Evolutionary conservation across 2,797 vertebrate genomes (phyloP), one percentile per base, ranked within the genome.

Genomic region (Podargus strigoides): DNA sequence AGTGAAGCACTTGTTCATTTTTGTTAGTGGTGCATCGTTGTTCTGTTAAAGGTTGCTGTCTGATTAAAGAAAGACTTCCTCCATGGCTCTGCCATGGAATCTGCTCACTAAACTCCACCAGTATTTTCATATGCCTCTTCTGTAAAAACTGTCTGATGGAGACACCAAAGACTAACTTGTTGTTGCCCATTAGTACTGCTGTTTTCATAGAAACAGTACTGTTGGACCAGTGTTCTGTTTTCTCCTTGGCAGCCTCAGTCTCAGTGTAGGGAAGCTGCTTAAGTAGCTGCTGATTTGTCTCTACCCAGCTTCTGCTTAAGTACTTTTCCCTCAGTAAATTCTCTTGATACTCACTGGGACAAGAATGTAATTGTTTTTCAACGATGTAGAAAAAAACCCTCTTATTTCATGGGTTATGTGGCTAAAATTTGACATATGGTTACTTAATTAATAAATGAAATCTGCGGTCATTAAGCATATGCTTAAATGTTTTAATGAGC

Each of bases 401-500:
- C 10, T 28, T 74, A 19, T 79, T 78, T 69, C 9, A 8, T 89
- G 87, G 77, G 83, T 92, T 95, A 58, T 82, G 63, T 94, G 85
- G 86, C 75, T 91, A 83, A 89, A 90, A 75, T 80, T 49, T 87
- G 80, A 93, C 74, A 0, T 81, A 60, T 10, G 62, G 64, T 91
- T 93, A 41, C 46, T 84, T 58, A 72, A 9, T 77, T 60, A 94
- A 86, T 94, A 93, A 96, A 94, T 91, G 41, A 82, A 94, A 74
- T 77, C 37, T 90, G 92, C 94, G 83, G 87, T 94, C 66, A 85
- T 94, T 90, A 88, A 97, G 88, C 66, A 67, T 15, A 72, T 87
- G 89, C 69, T 90, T 97, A 82, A 75, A 92, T 96, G 90, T 96
- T 89, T 85, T 85, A 80, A 77, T 92, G 56, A 92, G 93, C 93